These are phyloP conservation scores for Drosophila nannoptera DNA, from an alignment of 1,140 invertebrate species.

Conservation along the genomic window DNA sequence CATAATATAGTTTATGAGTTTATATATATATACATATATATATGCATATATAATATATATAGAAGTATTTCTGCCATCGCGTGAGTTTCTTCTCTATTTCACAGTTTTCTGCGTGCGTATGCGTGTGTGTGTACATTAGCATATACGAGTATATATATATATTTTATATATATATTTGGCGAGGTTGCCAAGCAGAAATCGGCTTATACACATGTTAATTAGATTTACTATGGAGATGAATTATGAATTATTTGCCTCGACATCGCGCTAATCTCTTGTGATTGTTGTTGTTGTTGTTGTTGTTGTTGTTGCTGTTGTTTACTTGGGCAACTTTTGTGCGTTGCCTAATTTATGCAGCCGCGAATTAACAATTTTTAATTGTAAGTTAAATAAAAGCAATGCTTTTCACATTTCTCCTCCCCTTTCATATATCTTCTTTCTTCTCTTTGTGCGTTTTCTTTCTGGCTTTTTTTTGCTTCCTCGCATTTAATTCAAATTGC, in stretches of 20 bases:
- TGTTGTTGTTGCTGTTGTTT: slow-evolving; percentile 5
- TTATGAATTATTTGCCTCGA: slow-evolving; percentile 54
- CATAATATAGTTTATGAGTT: slow-evolving; percentile 33
- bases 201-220: slow-evolving; percentile 69
- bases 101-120: slow-evolving; percentile 28
- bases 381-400: slow-evolving; percentile 31
- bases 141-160: not conserved
- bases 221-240: slow-evolving; percentile 68
- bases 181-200: slow-evolving; percentile 53
- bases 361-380: slow-evolving; percentile 48
- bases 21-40: slow-evolving; percentile 23
- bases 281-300: not conserved
- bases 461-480: slow-evolving; percentile 4
- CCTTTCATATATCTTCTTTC: too few species aligned
- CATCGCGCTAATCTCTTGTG: slow-evolving; percentile 23
- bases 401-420: not conserved
- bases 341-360: slow-evolving; percentile 58
- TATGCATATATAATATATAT: slow-evolving; percentile 24
- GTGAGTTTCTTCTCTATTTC: slow-evolving; percentile 53
- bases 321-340: slow-evolving; percentile 17
- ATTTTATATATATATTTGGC: slow-evolving; percentile 21
- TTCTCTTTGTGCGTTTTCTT: slow-evolving; percentile 9
- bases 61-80: slow-evolving; percentile 49
- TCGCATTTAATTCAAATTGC: slow-evolving; percentile 27
- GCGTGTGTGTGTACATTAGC: slow-evolving; percentile 12